A percentile compares a stretch with the other conserved stretches of the same genome.
Evolutionary conservation across 2,888 invertebrate genomes (phyloP).

Genomic region (Cerceris rybyensis): DNA sequence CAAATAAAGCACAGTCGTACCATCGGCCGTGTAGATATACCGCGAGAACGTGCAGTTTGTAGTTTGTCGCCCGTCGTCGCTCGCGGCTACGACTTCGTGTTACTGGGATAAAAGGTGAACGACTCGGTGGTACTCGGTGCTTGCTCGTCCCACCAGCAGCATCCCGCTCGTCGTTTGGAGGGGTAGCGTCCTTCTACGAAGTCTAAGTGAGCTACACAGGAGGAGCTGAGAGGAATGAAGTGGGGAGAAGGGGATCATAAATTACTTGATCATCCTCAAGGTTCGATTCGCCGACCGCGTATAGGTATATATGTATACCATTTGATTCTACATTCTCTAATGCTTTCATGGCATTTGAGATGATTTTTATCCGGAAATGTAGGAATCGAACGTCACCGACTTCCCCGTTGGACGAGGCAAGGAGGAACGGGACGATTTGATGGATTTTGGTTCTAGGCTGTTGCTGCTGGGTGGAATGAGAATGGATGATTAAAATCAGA

Average conservation of each 20-base stretch:
- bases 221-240: constrained; percentile 9
- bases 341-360: constrained; percentile 42
- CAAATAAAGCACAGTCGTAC: constrained; percentile 74
- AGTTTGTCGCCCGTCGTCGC: constrained; percentile 75
- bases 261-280: constrained; percentile 67
- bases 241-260: constrained; percentile 43
- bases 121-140: constrained; percentile 73
- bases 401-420: constrained; percentile 8
- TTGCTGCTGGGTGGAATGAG: too few species aligned
- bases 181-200: constrained; percentile 75
- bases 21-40: constrained; percentile 64
- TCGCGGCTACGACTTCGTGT: constrained; percentile 79
- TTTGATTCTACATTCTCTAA: constrained; percentile 29
- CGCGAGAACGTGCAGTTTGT: constrained; percentile 75
- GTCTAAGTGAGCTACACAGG: constrained; percentile 61
- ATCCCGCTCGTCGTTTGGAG: constrained; percentile 76
- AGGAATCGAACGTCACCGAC: constrained; percentile 18
- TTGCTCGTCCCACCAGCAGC: constrained; percentile 74
- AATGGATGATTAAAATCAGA: too few species aligned
- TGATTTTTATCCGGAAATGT: constrained; percentile 54
- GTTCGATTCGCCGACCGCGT: constrained; percentile 59
- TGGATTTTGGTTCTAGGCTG: too few species aligned
- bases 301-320: constrained; percentile 16
- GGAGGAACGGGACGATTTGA: too few species aligned
- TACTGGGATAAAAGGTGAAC: constrained; percentile 82